Percentiles rank a stretch among this genome's conserved stretches.
phyloP scores from a whole-genome alignment of 2,888 invertebrate genomes.

The Acanthococcus lagerstroemiae region DNA sequence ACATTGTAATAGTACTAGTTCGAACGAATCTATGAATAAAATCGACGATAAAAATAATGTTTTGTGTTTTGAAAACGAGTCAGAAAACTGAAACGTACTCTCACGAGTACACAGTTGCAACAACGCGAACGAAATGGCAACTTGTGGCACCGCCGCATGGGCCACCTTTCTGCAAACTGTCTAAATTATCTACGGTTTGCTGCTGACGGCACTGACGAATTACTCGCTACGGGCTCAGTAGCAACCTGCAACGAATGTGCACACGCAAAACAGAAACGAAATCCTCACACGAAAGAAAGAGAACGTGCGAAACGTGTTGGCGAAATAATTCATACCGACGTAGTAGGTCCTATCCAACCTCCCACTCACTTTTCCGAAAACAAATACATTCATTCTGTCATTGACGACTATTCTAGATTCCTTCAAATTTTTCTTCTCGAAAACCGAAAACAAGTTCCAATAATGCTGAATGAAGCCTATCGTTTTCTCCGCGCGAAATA shows the following conservation, averaged over 20 bases:
- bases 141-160: neutral
- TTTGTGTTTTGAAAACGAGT: too few species aligned
- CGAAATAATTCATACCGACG: neutral
- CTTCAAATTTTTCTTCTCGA: neutral
- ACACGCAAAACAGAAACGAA: neutral
- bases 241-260: neutral
- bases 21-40: too few species aligned
- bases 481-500: neutral
- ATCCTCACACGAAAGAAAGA: neutral
- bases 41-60: too few species aligned
- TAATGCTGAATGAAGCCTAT: neutral
- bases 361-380: neutral
- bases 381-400: neutral
- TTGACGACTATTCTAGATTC: neutral
- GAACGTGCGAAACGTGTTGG: neutral
- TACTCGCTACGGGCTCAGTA: neutral
- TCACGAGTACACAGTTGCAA: neutral
- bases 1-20: too few species aligned
- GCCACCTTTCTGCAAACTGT: neutral
- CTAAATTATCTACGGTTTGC: too few species aligned
- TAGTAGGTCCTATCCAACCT: neutral
- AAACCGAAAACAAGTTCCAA: neutral
- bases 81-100: too few species aligned
- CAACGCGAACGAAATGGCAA: neutral
- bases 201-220: neutral